These are phyloP conservation scores for Agriopis marginaria DNA, from an alignment of 2,888 invertebrate genomes.

Conservation along the genomic window DNA sequence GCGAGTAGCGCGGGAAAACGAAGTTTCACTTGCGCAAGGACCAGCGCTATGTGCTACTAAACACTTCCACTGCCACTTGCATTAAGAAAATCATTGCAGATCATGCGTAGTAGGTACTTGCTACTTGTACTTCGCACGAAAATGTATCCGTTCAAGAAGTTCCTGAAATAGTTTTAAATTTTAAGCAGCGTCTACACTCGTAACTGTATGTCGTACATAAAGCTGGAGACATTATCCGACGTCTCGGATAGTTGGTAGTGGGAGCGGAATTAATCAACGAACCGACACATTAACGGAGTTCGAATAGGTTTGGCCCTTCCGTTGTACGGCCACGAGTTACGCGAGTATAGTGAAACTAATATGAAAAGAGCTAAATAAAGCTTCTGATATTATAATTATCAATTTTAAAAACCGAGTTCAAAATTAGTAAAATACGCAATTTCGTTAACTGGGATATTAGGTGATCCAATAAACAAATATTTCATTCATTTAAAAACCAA, in stretches of 20 bases:
- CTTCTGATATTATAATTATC: too few species aligned
- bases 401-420: too few species aligned
- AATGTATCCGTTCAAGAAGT: neutral
- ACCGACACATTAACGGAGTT: slow-evolving; percentile 67
- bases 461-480: too few species aligned
- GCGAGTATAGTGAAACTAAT: neutral
- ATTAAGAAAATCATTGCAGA: too few species aligned
- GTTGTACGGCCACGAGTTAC: slow-evolving; percentile 44
- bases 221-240: slow-evolving; percentile 28
- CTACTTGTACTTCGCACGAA: neutral
- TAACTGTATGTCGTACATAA: slow-evolving; percentile 14
- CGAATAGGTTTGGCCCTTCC: slow-evolving; percentile 60
- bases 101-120: too few species aligned
- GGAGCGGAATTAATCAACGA: slow-evolving; percentile 73
- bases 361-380: neutral
- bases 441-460: too few species aligned
- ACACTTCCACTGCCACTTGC: too few species aligned
- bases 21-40: too few species aligned
- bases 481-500: too few species aligned
- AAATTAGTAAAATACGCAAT: too few species aligned
- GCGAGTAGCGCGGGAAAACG: too few species aligned
- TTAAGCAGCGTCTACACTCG: slow-evolving; percentile 13
- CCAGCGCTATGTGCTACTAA: too few species aligned
- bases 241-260: slow-evolving; percentile 36
- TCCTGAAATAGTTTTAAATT: slow-evolving; percentile 7